Evolutionary conservation across 2,888 invertebrate species (phyloP), one percentile per base, ranked within the genome.

Genomic region (Octonoba sinensis): DNA sequence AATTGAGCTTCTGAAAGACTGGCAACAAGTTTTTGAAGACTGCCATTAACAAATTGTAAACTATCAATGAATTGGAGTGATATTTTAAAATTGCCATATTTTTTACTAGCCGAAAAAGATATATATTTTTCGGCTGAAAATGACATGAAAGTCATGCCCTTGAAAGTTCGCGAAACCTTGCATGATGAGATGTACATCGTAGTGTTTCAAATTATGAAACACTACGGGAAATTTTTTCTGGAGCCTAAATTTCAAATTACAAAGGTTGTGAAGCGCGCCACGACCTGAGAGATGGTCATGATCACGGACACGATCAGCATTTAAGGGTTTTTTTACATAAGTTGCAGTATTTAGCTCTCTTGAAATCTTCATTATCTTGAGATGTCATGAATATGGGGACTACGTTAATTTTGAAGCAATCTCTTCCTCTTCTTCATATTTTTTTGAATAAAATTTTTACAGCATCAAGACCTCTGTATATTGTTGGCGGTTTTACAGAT

Each of bases 201-300:
- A 62, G 18, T 46, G n/a, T 15, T 46, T 36, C 15, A 62, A 46
- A n/a, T 62, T 62, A 15, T 62, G 62, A 12, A 62, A 44, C 2
- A 62, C 46, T 3, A 62, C 62, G 3, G 62, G 62, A 2, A 62
- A 11, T 15, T 27, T 36, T n/a, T 46, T 46, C 27, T n/a, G 54
- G 0, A 56, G 13, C 3, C 49, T 47, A 36, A 20, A 69, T n/a
- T 51, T 22, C 6, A 74, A 24, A 56, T 74, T 74, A 51, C 74
- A 65, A 11, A 3, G 0, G 12, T n/a, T 46, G 36, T 74, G 74
- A 0, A 60, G n/a, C 3, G 65, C 65, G 4, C 74, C 64, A n/a
- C 74, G 18, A 8, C 74, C 74, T 3, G 64, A 18, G 15, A 74
- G 12, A 24, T 65, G 56, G n/a, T n/a, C 24, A 24, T 72, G 72